Base-by-base conservation (phyloP, 1,140 invertebrate species). In the Euura lappo region DNA sequence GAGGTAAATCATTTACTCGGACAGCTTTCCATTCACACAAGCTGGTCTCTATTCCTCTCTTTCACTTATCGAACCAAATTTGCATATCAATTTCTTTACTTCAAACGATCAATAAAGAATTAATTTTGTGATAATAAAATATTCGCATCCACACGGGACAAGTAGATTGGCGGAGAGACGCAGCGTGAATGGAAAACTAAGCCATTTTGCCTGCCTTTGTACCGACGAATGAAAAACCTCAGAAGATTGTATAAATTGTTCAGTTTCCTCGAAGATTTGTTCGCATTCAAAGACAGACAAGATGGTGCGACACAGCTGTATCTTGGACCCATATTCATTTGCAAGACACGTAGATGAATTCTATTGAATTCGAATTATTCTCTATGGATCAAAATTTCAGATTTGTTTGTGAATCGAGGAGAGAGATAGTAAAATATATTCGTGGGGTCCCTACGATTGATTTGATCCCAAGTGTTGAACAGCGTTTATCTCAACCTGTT, bases 291-390 rank as follows among this genome's bases (percentile, higher is more conserved):
- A 74, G 74, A 79, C 76, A 81, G 77, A 74, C 75, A 75, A 73
- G 7, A 85, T 79, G 79, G 71, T 78, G 74, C 81, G 84, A 87
- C 86, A 86, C 85, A 86, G 77, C 78, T 81, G 71, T 78, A 80
- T 80, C 80, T 85, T 86, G 86, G 86, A 87, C 86, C 86, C 86
- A 87, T 87, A 84, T 84, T 81, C 81, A 83, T 83, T 73, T 67
- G 71, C 51, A 60, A 60, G 51, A 60, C 51, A 60, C 51, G 3
- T 60, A 60, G 8, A 11, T 60, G 13, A n/a, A 60, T 60, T n/a
- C n/a, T 8, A 60, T 60, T n/a, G n/a, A 60, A 60, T 60, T 60
- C n/a, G 8, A n/a, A 28, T 28, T 28, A 28, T 28, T 28, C 1
- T 28, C 28, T 28, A 28, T 28, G 28, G 1, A 0, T 28, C 28